Percentiles rank a stretch among this genome's conserved stretches.
phyloP scores from a whole-genome alignment of 2,888 invertebrate genomes.

The Rotaria socialis region DNA sequence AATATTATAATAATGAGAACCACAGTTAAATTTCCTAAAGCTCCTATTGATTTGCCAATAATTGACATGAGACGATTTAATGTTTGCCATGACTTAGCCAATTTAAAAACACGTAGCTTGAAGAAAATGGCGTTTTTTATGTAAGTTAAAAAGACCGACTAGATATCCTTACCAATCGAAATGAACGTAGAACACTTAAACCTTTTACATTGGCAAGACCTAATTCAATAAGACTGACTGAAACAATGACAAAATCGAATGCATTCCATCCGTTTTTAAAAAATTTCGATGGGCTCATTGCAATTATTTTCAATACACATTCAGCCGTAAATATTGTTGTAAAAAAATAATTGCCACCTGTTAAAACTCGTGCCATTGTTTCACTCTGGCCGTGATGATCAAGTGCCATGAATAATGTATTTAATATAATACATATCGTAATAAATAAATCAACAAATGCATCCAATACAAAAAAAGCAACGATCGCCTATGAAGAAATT shows the following conservation, averaged over 20 bases:
- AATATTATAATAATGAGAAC: slow-evolving; percentile 97
- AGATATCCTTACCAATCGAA: slow-evolving; percentile 79
- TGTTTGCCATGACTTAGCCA: slow-evolving; percentile 98
- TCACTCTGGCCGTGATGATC: slow-evolving; percentile 89
- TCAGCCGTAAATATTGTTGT: slow-evolving; percentile 93
- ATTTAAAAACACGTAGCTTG: slow-evolving; percentile 94
- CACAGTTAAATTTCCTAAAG: slow-evolving; percentile 86
- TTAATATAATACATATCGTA: slow-evolving; percentile 90
- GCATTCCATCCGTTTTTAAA: slow-evolving; percentile 98
- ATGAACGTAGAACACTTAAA: slow-evolving; percentile 89
- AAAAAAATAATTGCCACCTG: slow-evolving; percentile 93
- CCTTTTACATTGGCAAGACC: slow-evolving; percentile 82
- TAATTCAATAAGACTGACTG: slow-evolving; percentile 85
- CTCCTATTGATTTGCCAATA: slow-evolving; percentile 95
- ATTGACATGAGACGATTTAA: slow-evolving; percentile 94
- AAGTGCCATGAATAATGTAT: slow-evolving; percentile 93
- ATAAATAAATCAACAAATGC: slow-evolving; percentile 96
- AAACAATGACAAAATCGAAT: slow-evolving; percentile 95
- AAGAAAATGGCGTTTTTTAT: slow-evolving; percentile 52
- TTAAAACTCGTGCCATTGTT: slow-evolving; percentile 76
- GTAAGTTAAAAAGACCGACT: slow-evolving; percentile 45
- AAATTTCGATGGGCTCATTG: slow-evolving; percentile 92
- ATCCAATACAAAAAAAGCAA: slow-evolving; percentile 69
- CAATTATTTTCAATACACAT: slow-evolving; percentile 84
- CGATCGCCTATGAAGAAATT: not conserved